Evolutionary conservation across 2,113 vertebrate genomes (phyloP), one percentile per base, ranked within the genome.

Genomic region (Pitta sordida): DNA sequence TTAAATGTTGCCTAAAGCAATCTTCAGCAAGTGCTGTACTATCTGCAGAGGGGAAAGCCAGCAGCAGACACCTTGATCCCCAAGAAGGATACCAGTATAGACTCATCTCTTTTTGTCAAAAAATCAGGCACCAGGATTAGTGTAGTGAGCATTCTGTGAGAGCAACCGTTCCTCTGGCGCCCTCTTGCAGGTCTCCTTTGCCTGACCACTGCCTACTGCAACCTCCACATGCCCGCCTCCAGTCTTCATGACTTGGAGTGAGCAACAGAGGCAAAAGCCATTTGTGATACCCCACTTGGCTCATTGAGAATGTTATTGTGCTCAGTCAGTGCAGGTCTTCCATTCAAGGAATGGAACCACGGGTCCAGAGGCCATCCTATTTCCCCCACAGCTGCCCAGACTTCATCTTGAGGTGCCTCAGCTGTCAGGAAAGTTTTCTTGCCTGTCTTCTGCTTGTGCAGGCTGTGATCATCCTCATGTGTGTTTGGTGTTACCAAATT

Each of bases 171-270:
- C 29, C 10, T 48, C 52, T 59, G 68, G 15, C 24, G 22, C n/a
- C 43, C 1, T 0, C 7, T 2, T 2, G 14, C 26, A 49, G 30
- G 27, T 76, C 16, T 78, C 13, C 51, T 71, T 46, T 53, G 30
- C 21, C 21, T 26, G 34, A 13, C 36, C 23, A 21, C 19, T 30
- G 26, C 65, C 63, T 81, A 27, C 51, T 59, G 19, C 37, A 75
- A 11, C 44, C 37, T 68, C 26, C 41, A 8, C 2, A 1, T 15
- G 3, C 7, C 16, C 9, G 9, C 0, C n/a, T 73, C 36, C 0
- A 1, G 6, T 49, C 26, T 59, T 75, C 34, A 46, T 44, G 44
- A 22, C 37, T 60, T 26, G 34, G 24, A 15, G 16, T 62, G 46
- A 80, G 62, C 53, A 83, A 59, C 4, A 16, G 46, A 88, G 18